Base-by-base conservation (phyloP, 1,140 invertebrate genomes). In the Bicyclus anynana region DNA sequence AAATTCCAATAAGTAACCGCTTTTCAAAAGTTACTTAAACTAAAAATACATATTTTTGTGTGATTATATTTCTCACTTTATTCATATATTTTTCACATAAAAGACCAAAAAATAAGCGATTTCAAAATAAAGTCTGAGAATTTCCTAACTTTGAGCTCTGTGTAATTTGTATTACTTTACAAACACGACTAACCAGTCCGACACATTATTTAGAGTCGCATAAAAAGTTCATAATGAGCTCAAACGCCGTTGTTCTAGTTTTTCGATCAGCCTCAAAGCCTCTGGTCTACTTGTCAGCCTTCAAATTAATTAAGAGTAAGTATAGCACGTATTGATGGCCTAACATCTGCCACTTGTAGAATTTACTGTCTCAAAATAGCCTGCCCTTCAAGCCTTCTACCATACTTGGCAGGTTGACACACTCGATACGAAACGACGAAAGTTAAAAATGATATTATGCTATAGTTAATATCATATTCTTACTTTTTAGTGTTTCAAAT, bases 361-460 rank as follows among this genome's bases (percentile, higher is more conserved):
- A 44, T 44, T 44, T 44, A 44, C 10, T 44, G 42, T 44, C 42
- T 44, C n/a, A 44, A 44, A 44, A 44, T 44, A 44, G 21, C 17
- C 21, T 21, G 14, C 20, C 42, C 42, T 44, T 44, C 42, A 20
- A 44, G 42, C 14, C 42, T 21, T n/a, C 42, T 23, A 23, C 42
- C 42, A 23, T 44, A 44, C 42, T 44, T 21, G 42, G 42, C 18
- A 44, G 20, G 42, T 44, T 44, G 42, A 44, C 20, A 44, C 21
- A 44, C 17, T 14, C 44, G n/a, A n/a, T 13, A 47, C 5, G 17
- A 44, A 12, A 44, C 18, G 20, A 44, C 16, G 18, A 44, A 20
- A 20, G 40, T 18, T 20, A 12, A 4, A 44, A 20, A 10, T 4
- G 5, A 38, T n/a, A n/a, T n/a, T n/a, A 16, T 16, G 7, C 2